Evolutionary conservation across 2,888 invertebrate genomes (phyloP).

Genomic region (Morinoia aosen): DNA sequence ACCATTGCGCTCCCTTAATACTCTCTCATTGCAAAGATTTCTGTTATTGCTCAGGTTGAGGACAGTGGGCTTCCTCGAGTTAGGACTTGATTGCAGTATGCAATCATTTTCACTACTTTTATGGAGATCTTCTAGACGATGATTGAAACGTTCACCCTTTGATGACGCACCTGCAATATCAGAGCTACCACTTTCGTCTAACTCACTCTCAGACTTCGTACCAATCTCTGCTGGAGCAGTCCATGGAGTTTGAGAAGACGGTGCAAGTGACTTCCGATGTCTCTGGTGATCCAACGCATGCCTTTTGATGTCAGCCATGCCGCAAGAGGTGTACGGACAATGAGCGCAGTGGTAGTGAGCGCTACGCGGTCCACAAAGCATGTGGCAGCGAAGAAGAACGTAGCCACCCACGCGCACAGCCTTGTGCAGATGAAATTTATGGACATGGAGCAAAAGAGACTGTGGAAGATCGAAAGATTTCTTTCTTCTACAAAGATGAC

Average conservation of each 20-base stretch:
- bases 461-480: background rate
- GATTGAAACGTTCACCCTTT: background rate
- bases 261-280: background rate
- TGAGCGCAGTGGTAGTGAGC: conserved; percentile 8
- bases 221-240: background rate
- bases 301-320: conserved; percentile 27
- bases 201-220: background rate
- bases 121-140: background rate
- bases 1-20: background rate
- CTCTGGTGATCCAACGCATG: background rate
- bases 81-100: background rate
- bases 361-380: background rate
- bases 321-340: background rate
- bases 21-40: background rate
- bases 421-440: conserved; percentile 11
- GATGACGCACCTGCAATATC: background rate
- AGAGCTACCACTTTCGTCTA: background rate
- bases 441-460: conserved; percentile 2
- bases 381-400: background rate
- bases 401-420: background rate
- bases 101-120: background rate
- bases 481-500: background rate
- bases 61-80: background rate
- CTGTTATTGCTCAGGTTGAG: background rate
- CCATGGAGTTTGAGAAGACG: background rate